phyloP scores from a whole-genome alignment of 92 coral and sea anemone species.

The Epizoanthus rinbou region DNA sequence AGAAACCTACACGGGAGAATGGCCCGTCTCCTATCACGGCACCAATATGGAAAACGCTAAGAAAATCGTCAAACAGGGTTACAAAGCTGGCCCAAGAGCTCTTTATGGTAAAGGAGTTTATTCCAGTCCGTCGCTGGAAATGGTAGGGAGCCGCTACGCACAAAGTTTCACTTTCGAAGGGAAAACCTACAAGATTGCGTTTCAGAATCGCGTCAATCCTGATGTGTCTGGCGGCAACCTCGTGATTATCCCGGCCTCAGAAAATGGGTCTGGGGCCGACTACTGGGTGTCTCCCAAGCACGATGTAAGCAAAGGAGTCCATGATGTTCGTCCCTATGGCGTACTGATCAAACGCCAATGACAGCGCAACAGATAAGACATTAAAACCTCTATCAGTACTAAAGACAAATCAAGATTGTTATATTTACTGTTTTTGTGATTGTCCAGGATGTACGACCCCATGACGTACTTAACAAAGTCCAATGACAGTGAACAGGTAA shows the following conservation, averaged over 20 bases:
- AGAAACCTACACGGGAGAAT: conserved; percentile 49
- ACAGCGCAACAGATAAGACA: no score
- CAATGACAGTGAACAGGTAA: no score
- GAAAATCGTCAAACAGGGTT: conserved; percentile 49
- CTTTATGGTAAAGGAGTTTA: conserved; percentile 61
- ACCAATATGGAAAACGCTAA: conserved; percentile 42
- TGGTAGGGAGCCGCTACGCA: conserved; percentile 57
- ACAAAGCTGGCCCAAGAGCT: conserved; percentile 39
- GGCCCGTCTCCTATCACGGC: conserved; percentile 83
- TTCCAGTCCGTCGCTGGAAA: conserved; percentile 64
- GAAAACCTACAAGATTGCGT: conserved; percentile 59
- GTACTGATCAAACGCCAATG: conserved; percentile 41
- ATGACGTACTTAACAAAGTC: conserved; percentile 55
- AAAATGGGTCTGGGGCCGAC: conserved; percentile 56
- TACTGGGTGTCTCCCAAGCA: conserved; percentile 66
- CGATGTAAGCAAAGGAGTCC: conserved; percentile 18
- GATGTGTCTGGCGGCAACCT: conserved; percentile 33
- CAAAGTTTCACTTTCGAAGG: conserved; percentile 53
- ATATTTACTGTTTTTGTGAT: no score
- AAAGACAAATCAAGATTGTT: no score
- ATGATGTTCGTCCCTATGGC: conserved; percentile 71
- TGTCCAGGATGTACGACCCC: conserved; percentile 60
- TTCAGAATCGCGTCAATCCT: conserved; percentile 77
- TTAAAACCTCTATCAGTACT: no score
- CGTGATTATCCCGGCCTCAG: conserved; percentile 48